Conservation (phyloP, 2,888 invertebrate genomes). For the Seladonia tumulorum region DNA sequence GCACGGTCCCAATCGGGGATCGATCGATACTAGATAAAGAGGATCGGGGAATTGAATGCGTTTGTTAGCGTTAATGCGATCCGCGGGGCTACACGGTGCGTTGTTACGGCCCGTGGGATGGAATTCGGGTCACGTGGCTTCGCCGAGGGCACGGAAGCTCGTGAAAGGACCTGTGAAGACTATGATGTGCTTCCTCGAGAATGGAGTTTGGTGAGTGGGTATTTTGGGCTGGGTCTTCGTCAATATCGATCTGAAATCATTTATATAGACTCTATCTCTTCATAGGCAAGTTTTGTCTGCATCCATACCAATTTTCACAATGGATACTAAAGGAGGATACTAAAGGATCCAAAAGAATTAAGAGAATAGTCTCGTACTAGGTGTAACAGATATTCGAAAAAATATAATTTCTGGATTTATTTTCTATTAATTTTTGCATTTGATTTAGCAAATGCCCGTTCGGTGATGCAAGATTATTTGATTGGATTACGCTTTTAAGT, state of each 20-base stretch:
- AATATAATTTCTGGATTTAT: too few relatives aligned
- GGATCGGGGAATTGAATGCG: conserved; percentile 47
- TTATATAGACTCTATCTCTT: not conserved
- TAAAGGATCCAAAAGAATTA: too few relatives aligned
- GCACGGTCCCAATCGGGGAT: conserved; percentile 34
- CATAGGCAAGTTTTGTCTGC: not conserved
- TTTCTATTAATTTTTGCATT: too few relatives aligned
- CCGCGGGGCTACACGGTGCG: conserved; percentile 25
- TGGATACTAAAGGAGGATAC: too few relatives aligned
- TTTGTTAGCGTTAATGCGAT: conserved; percentile 43
- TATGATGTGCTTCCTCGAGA: not conserved
- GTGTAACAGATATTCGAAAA: too few relatives aligned
- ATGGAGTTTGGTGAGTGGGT: not conserved
- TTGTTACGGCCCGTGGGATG: conserved; percentile 23
- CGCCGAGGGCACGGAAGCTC: not conserved
- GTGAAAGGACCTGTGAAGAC: not conserved
- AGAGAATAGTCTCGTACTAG: too few relatives aligned
- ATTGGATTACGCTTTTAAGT: too few relatives aligned
- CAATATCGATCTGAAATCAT: not conserved
- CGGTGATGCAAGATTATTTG: too few relatives aligned
- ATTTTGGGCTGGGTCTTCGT: not conserved
- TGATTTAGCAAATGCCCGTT: too few relatives aligned
- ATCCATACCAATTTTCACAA: not conserved
- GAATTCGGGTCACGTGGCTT: conserved; percentile 45
- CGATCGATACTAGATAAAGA: conserved; percentile 55